Conservation (phyloP, 2,113 vertebrate genomes). For the Polyodon spathula region DNA sequence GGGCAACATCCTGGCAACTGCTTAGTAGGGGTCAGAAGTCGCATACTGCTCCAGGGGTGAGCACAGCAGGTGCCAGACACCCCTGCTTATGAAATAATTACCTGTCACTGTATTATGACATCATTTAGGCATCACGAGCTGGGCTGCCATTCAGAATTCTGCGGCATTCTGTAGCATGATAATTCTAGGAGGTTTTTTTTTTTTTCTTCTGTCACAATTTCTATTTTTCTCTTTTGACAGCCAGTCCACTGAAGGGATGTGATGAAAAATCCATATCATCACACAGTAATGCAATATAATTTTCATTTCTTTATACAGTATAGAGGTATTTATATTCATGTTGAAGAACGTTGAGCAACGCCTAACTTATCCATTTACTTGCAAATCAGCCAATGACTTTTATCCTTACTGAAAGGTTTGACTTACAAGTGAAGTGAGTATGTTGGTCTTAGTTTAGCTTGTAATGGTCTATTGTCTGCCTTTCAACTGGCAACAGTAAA, state of each 20-base stretch:
- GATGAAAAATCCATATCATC: neutral
- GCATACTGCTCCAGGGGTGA: slow-evolving; percentile 1
- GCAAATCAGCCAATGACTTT: too few species aligned
- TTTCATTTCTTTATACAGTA: too few species aligned
- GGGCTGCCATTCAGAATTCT: slow-evolving; percentile 2
- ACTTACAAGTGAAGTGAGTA: too few species aligned
- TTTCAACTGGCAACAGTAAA: too few species aligned
- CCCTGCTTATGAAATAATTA: slow-evolving; percentile 20
- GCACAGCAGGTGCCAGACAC: neutral
- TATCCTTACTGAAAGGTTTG: too few species aligned
- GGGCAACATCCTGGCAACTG: too few species aligned
- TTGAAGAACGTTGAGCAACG: too few species aligned
- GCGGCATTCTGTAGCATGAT: neutral
- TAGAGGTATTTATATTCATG: too few species aligned
- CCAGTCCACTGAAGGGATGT: slow-evolving; percentile 8
- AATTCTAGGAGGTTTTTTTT: slow-evolving; percentile 1
- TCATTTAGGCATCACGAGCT: slow-evolving; percentile 8
- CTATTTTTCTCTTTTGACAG: neutral
- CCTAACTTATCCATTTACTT: too few species aligned
- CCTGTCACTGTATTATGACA: slow-evolving; percentile 16
- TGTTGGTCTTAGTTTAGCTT: too few species aligned
- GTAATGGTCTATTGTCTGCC: too few species aligned
- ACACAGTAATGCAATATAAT: neutral
- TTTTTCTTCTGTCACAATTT: slow-evolving; percentile 6
- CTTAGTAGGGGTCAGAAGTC: slow-evolving; percentile 1